Evolutionary conservation across 2,888 invertebrate genomes (phyloP), one percentile per base, ranked within the genome.

Genomic region (Diarsia dahlii): DNA sequence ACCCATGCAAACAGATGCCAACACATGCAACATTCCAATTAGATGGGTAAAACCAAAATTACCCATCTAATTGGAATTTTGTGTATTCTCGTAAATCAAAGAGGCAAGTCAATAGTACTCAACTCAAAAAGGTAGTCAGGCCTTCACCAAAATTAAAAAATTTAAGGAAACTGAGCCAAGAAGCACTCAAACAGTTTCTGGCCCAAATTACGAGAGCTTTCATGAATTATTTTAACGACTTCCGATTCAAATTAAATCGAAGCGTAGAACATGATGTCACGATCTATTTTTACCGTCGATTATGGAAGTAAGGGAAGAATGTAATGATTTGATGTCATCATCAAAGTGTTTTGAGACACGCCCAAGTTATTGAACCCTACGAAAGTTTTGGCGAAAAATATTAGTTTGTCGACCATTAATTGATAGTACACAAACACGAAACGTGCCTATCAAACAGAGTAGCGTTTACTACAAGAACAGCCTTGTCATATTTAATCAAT

Each of bases 231-330:
- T 74, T 80, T 75, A 71, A 81, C 70, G 74, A 77, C 74, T 72
- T 83, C 81, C 84, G 60, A 74, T 74, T 80, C 62, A 74, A 86
- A 86, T 84, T 62, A 76, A 68, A 71, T 52, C 54, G 45, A 2
- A 56, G 65, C 63, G 68, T 69, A 28, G 71, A 84, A 81, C 74
- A 74, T 60, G 60, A 78, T 56, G 67, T 63, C 67, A 62, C 58
- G 39, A 39, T 71, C 66, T 84, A 82, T 81, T 84, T 86, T 74
- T 66, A 85, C 28, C 63, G 20, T 70, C 76, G 71, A 80, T 84
- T 71, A 82, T 58, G 71, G 78, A 72, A 65, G 63, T 63, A 71
- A 74, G 80, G 82, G 66, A 74, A 71, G 60, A 76, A 46, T 62
- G 63, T 72, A 70, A 85, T 81, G 72, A 79, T 77, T 80, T 67